These are phyloP conservation scores for Botia almorhae DNA, from an alignment of 2,797 vertebrate genomes.

Conservation along the genomic window DNA sequence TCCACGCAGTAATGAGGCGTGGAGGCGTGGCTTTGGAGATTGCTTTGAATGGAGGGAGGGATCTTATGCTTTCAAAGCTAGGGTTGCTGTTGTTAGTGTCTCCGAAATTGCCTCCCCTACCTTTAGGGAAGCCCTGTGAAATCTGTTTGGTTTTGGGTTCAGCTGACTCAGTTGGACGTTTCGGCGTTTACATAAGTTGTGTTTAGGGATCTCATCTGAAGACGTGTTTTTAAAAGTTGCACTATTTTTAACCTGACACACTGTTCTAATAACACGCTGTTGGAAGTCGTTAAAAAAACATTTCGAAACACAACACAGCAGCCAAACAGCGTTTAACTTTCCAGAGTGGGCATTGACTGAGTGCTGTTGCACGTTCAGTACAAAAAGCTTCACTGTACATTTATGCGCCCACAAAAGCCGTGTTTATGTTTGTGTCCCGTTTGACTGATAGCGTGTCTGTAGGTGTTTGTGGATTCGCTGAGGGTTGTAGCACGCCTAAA, in stretches of 20 bases:
- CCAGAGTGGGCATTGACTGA: neutral
- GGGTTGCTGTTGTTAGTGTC: too few relatives aligned
- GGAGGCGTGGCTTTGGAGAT: too few relatives aligned
- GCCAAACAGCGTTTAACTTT: neutral
- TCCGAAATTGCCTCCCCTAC: too few relatives aligned
- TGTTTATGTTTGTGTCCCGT: neutral
- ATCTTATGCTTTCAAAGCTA: too few relatives aligned
- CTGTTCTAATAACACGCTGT: too few relatives aligned
- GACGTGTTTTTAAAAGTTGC: too few relatives aligned
- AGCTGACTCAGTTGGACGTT: neutral
- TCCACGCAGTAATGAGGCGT: too few relatives aligned
- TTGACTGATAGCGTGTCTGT: conserved; percentile 18
- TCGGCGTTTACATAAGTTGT: neutral
- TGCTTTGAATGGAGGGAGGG: too few relatives aligned
- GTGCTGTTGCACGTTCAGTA: neutral
- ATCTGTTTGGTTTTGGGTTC: neutral
- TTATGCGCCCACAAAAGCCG: neutral
- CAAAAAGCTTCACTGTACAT: neutral
- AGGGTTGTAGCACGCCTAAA: conserved; percentile 21
- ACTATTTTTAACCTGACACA: too few relatives aligned
- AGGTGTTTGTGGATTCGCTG: conserved; percentile 23
- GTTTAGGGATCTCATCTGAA: too few relatives aligned
- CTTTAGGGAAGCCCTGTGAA: neutral
- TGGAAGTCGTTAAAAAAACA: too few relatives aligned
- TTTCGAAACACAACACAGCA: neutral